phyloP scores from a whole-genome alignment of 2,797 vertebrate species.

The Typhlichthys subterraneus region DNA sequence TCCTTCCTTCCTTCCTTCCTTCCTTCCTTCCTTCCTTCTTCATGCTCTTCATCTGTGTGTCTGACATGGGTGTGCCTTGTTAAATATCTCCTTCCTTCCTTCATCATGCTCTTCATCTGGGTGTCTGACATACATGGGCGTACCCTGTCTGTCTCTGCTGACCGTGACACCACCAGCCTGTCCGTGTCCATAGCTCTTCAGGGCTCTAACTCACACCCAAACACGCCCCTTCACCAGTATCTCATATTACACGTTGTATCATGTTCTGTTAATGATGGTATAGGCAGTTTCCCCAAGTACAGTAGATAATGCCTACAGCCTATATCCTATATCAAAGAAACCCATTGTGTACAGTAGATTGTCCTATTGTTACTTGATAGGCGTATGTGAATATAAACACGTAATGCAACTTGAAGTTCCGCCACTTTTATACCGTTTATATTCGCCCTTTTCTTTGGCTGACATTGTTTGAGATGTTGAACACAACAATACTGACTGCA shows the following conservation, averaged over 20 bases:
- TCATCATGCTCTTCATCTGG: too few relatives aligned
- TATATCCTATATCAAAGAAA: background rate
- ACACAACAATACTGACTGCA: too few relatives aligned
- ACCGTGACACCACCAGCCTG: background rate
- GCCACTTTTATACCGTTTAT: too few relatives aligned
- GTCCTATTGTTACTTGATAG: too few relatives aligned
- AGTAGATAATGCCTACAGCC: background rate
- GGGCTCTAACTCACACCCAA: conserved; percentile 10
- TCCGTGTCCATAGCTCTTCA: conserved; percentile 1
- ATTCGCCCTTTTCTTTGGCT: too few relatives aligned
- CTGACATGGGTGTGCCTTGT: background rate
- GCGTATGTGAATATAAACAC: too few relatives aligned
- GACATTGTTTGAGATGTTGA: too few relatives aligned
- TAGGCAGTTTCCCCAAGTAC: background rate
- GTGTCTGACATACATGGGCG: background rate
- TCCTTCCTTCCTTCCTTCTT: too few relatives aligned
- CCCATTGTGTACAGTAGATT: background rate
- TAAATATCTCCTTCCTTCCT: too few relatives aligned
- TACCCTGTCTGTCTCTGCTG: conserved; percentile 7
- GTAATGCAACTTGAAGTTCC: too few relatives aligned
- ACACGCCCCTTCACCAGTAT: background rate
- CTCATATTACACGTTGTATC: conserved; percentile 10
- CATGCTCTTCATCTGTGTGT: too few relatives aligned
- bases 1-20: too few relatives aligned
- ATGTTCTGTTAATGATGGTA: conserved; percentile 5